A percentile compares a stretch with the other conserved stretches of the same genome.
Evolutionary conservation across 2,113 vertebrate genomes (phyloP).

Genomic region (Oryzias javanicus): DNA sequence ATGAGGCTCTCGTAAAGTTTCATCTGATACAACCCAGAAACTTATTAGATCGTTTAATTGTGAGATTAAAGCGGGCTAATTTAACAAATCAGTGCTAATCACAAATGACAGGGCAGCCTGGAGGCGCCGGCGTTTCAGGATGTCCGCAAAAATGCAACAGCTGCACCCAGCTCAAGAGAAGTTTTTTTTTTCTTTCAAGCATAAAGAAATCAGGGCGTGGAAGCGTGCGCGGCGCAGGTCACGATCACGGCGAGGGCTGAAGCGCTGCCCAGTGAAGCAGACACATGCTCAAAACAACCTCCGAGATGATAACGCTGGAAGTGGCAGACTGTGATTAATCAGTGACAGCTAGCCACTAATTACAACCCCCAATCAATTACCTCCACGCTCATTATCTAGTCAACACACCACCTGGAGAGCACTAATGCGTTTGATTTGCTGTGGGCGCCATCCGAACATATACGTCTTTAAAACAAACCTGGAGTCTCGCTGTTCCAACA

Average conservation of each 20-base stretch:
- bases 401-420: constrained; percentile 71
- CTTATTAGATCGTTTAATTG: constrained; percentile 64
- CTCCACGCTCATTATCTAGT: constrained; percentile 66
- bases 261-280: constrained; percentile 42
- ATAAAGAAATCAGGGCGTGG: background rate
- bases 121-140: too few relatives aligned
- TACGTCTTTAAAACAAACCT: constrained; percentile 22
- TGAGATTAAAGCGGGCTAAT: constrained; percentile 60
- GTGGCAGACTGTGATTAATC: constrained; percentile 69
- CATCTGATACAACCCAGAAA: constrained; percentile 57
- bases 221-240: constrained; percentile 22
- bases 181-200: background rate
- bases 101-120: constrained; percentile 52
- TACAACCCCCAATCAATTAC: constrained; percentile 74
- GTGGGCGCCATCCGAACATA: constrained; percentile 44
- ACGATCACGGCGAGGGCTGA: constrained; percentile 24
- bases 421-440: constrained; percentile 56
- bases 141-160: too few relatives aligned
- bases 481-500: background rate
- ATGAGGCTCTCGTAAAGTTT: constrained; percentile 64
- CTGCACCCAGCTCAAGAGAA: too few relatives aligned
- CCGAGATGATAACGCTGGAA: constrained; percentile 45
- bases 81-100: constrained; percentile 67
- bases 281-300: constrained; percentile 39
- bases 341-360: constrained; percentile 75